Evolutionary conservation across 2,113 vertebrate species (phyloP), one percentile per base, ranked within the genome.

Genomic region (Baryphthengus martii): DNA sequence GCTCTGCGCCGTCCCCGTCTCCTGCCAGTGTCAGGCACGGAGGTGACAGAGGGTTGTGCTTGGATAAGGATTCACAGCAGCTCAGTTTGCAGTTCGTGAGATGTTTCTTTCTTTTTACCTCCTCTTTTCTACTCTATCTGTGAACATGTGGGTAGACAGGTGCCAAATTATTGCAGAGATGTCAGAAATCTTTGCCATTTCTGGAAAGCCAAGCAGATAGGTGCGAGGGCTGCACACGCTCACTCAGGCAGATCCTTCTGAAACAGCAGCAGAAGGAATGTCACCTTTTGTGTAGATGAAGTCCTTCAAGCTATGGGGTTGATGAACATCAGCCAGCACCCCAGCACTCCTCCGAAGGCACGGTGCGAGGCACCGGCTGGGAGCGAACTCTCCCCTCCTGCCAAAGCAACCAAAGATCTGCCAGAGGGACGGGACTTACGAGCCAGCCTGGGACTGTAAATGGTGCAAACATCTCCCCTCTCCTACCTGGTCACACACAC

Each of bases 301-400:
- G 8, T 44, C 73, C 37, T 66, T 15, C 35, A 56, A 74, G 70
- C n/a, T 39, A 6, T 2, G 49, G n/a, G n/a, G 40, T 56, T 52
- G 45, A 16, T 4, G 52, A 1, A 7, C 39, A 28, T 0, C 3
- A 65, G 63, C 24, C 90, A 87, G 45, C 66, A 20, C 4, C 31
- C 31, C 90, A 87, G 45, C 66, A 20, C 4, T 28, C 31, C 66
- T 50, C 25, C 75, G 63, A 72, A 49, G 33, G 56, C 59, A 20
- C 0, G 1, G 37, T 8, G 44, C 0, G 8, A 90, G 55, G 26
- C 40, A 39, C 3, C 0, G 16, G 33, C 0, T 0, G 42, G 17
- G 44, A 66, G 29, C 4, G 4, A 86, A 52, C 35, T 53, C 19
- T 72, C 65, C 40, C 13, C 59, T 91, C 26, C 39, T 31, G 62